phyloP scores from a whole-genome alignment of 2,888 invertebrate genomes.

The Dascillus cervinus region DNA sequence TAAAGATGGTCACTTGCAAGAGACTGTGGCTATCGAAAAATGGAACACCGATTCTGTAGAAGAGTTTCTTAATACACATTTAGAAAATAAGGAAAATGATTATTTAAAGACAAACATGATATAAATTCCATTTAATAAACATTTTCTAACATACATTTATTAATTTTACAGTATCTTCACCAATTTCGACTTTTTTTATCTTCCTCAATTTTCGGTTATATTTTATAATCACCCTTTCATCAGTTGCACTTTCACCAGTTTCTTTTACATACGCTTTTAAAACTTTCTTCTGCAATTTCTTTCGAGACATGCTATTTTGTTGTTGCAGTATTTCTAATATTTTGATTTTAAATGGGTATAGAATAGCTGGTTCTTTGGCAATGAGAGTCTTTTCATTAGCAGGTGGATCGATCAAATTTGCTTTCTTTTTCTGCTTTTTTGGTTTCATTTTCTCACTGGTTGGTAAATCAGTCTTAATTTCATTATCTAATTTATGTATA shows the following conservation, averaged over 20 bases:
- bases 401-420: neutral
- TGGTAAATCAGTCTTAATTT: neutral
- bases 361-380: neutral
- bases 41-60: constrained; percentile 98
- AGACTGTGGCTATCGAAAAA: constrained; percentile 91
- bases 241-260: constrained; percentile 40
- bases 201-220: constrained; percentile 67
- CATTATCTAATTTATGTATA: too few species aligned
- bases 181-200: constrained; percentile 54
- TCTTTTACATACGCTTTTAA: constrained; percentile 53
- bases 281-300: constrained; percentile 71
- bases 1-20: constrained; percentile 72
- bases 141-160: constrained; percentile 3
- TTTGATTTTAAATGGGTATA: constrained; percentile 15
- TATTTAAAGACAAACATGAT: constrained; percentile 56
- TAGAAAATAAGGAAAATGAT: constrained; percentile 53
- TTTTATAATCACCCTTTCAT: constrained; percentile 60
- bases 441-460: neutral
- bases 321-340: constrained; percentile 39
- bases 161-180: constrained; percentile 50
- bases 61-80: constrained; percentile 88
- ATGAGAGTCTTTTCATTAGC: neutral
- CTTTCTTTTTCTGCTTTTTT: neutral
- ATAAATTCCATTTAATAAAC: constrained; percentile 27
- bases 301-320: constrained; percentile 56